A percentile compares a stretch with the other conserved stretches of the same genome.
Evolutionary conservation across 2,113 vertebrate species (phyloP).

Genomic region (Neogale vison): DNA sequence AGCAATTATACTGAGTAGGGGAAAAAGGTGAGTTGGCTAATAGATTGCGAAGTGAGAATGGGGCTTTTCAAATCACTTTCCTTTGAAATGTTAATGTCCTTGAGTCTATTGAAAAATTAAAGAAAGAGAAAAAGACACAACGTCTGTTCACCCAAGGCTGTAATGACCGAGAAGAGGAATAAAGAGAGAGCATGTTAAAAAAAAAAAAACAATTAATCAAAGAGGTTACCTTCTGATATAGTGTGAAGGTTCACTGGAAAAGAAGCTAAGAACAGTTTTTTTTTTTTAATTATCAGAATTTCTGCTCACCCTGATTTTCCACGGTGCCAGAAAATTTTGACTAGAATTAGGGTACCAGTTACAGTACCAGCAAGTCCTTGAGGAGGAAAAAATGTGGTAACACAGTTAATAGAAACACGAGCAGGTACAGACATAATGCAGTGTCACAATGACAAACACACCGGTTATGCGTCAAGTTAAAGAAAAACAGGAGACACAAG

Average conservation of each 20-base stretch:
- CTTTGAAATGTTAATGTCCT: background rate
- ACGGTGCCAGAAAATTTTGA: conserved; percentile 18
- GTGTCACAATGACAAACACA: background rate
- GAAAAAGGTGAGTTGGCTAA: background rate
- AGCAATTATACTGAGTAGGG: background rate
- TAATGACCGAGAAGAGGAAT: background rate
- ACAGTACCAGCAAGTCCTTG: conserved; percentile 42
- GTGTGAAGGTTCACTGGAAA: background rate
- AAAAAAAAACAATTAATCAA: background rate
- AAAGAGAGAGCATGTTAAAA: background rate
- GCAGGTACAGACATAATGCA: background rate
- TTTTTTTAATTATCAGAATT: conserved; percentile 23
- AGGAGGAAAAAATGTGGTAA: conserved; percentile 5
- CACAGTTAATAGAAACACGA: conserved; percentile 42
- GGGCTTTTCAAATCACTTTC: conserved; percentile 7
- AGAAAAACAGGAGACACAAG: background rate
- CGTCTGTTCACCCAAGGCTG: background rate
- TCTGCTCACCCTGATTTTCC: conserved; percentile 71
- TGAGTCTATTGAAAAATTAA: background rate
- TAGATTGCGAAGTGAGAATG: background rate
- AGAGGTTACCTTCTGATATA: background rate
- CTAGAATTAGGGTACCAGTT: conserved; percentile 33
- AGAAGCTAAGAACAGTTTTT: background rate
- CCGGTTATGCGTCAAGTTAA: background rate
- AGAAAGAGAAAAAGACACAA: background rate